Evolutionary conservation across 2,888 invertebrate species (phyloP).

Genomic region (Philereme vetulata): DNA sequence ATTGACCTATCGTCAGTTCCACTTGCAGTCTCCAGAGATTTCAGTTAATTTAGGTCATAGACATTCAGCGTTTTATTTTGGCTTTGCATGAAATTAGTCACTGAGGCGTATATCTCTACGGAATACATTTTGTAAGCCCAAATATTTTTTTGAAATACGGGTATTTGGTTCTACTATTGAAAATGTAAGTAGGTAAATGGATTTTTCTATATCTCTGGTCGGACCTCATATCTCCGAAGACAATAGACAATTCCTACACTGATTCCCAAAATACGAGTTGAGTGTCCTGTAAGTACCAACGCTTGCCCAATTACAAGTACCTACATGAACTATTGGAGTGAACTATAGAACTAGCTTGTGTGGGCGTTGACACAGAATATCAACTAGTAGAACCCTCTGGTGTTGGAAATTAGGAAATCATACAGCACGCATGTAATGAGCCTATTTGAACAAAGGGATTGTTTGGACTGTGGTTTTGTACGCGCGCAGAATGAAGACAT

Average conservation of each 20-base stretch:
- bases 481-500: conserved; percentile 13
- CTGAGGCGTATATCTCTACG: background rate
- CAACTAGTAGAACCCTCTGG: background rate
- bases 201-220: background rate
- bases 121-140: background rate
- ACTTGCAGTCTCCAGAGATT: background rate
- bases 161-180: no score
- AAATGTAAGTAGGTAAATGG: no score
- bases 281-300: conserved; percentile 24
- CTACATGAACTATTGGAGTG: conserved; percentile 38
- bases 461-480: conserved; percentile 16
- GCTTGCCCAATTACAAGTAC: conserved; percentile 13
- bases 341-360: conserved; percentile 27
- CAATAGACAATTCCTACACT: conserved; percentile 25
- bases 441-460: conserved; percentile 19
- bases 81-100: background rate
- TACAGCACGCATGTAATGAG: conserved; percentile 21
- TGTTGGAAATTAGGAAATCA: conserved; percentile 29
- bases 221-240: conserved; percentile 13
- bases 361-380: conserved; percentile 20
- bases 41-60: no score
- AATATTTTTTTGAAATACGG: no score
- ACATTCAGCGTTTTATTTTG: background rate
- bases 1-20: background rate
- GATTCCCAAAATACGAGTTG: conserved; percentile 12